Percentiles rank a stretch among this genome's conserved stretches.
Conservation (phyloP, 2,113 vertebrate genomes). For the Laticauda laticaudata region DNA sequence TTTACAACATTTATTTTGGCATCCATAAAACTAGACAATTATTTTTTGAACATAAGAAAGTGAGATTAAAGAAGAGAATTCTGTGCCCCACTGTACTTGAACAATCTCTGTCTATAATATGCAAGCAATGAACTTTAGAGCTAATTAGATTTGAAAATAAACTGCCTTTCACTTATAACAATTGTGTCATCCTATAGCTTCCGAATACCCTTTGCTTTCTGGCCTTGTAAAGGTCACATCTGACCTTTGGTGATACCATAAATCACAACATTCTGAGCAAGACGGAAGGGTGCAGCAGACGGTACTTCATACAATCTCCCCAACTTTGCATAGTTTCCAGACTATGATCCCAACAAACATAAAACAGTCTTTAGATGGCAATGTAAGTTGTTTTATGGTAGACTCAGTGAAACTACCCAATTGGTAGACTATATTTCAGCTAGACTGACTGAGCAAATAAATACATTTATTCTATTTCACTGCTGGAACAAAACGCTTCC, state of each 20-base stretch:
- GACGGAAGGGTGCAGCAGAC: neutral
- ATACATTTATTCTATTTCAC: conserved; percentile 28
- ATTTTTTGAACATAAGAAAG: neutral
- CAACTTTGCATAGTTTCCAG: neutral
- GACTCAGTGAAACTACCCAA: conserved; percentile 18
- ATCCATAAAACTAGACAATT: neutral
- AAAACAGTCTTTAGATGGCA: conserved; percentile 31
- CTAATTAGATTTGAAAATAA: conserved; percentile 13
- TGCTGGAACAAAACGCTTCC: neutral
- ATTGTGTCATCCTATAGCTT: neutral
- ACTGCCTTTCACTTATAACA: conserved; percentile 24
- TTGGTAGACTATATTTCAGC: conserved; percentile 32
- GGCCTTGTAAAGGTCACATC: neutral
- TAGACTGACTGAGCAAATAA: conserved; percentile 28
- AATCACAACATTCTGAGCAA: conserved; percentile 26
- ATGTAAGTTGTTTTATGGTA: conserved; percentile 42
- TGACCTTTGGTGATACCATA: conserved; percentile 9
- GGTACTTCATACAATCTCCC: conserved; percentile 26
- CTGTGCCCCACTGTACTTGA: neutral
- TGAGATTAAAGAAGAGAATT: neutral
- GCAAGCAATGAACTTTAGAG: neutral
- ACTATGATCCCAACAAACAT: conserved; percentile 14
- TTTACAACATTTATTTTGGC: neutral
- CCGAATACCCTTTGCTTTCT: conserved; percentile 29
- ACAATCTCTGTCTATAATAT: conserved; percentile 17